Base-by-base conservation (phyloP, 2,888 invertebrate species). In the Malthinus flaveolus region DNA sequence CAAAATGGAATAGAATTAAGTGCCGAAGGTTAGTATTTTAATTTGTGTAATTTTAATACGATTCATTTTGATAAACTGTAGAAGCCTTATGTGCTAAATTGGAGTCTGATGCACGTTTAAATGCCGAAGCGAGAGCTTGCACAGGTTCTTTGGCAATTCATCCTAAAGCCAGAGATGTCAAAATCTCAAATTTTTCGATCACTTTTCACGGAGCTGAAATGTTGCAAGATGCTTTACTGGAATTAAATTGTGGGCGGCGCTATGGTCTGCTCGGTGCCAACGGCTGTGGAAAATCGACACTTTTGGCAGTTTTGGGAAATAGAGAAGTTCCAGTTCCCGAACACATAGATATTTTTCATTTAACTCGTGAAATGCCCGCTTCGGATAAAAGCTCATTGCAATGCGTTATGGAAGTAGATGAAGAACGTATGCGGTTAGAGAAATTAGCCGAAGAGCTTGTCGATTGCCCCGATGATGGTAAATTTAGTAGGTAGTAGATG, bases 341-440 rank as follows among this genome's bases (percentile, higher is more conserved):
- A 3, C 93, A 95, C 76, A 93, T 99, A 66, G 99, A 99, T 81
- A 97, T 98, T 71, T 99, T 97, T 81, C 93, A 98, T 79, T 83
- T 99, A 75, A 92, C 94, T 7, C 86, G 98, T 48, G 99, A 99
- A 82, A 97, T 98, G 89, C 92, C 96, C 0, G 97, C 99, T n/a
- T 95, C 95, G 61, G 93, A 96, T 72, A 98, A 98, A 82, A 88
- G 93, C 8, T 99, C 99, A 2, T 82, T 99, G 51, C 84, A 95
- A 76, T 94, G 95, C 77, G 99, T 99, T 34, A 95, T 97, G 91
- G 98, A 99, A 78, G 99, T 99, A 0, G 99, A 99, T 72, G 89
- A 93, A 73, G 97, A 98, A 75, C 84, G 97, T 52, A 83, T 94
- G 52, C 85, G 92, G 63, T 82, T 99, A 49, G 99, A 99, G 77